Base-by-base conservation (phyloP, 2,797 vertebrate species). In the Coregonus suidteri region DNA sequence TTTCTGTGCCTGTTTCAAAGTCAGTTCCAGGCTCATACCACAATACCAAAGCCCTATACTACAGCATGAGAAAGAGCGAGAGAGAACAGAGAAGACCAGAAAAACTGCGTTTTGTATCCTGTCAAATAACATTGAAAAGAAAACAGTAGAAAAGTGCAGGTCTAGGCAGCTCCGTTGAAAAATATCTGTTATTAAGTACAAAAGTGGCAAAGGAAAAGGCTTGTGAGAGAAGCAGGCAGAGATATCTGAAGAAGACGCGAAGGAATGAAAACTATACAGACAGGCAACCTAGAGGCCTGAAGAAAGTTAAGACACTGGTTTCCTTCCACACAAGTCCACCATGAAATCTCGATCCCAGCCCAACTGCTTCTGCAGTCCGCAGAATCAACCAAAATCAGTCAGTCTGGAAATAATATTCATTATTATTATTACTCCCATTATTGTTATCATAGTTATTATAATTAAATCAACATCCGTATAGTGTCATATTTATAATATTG, bases 151-250 rank as follows among this genome's bases (percentile, higher is more conserved):
- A 95, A 95, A 95, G 93, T 95, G 93, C 94, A 94, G 93, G 92
- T 91, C 92, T 93, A 91, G 79, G 90, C 91, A 89, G 88, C 90
- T 90, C 92, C 92, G 88, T 95, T 83, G 82, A 94, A 95, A 95
- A 94, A 95, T 95, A 95, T 92, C 91, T 93, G 92, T 89, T 88
- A 93, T 89, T 88, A 93, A 91, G 92, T 95, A 94, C 91, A 94
- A 95, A 87, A 91, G 90, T 92, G 90, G 91, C 87, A 87, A 93
- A 91, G 77, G 53, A 86, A 92, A 53, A 51, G 56, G 72, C 16
- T 31, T 56, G 72, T 37, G 77, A 75, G 71, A 73, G 77, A 77
- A 82, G 66, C 74, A 66, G 20, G 77, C 74, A 76, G 71, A 79
- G 66, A 76, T 73, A 73, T 73, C 25, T 53, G 47, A 73, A 73